A percentile compares a stretch with the other conserved stretches of the same genome.
Conservation (phyloP, 2,888 invertebrate species). For the Drosophila trichaetosa region DNA sequence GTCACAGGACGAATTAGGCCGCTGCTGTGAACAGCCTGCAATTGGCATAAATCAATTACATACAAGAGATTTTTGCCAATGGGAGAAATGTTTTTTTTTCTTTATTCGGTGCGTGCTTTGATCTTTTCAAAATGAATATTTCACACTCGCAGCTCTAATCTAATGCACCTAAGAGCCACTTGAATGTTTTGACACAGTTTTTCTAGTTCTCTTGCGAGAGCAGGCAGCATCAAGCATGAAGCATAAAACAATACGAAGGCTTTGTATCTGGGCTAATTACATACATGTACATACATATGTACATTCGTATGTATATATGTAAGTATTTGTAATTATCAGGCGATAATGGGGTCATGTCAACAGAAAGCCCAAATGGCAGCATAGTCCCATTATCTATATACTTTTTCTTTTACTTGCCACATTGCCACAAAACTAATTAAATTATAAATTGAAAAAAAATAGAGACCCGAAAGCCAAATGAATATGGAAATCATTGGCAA, state of each 20-base stretch:
- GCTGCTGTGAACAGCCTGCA: conserved; percentile 80
- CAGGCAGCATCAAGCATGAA: conserved; percentile 19
- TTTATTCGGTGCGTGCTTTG: conserved; percentile 14
- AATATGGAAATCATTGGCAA: conserved; percentile 66
- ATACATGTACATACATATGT: conserved; percentile 17
- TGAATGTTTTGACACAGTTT: conserved; percentile 63
- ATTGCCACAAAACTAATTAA: conserved; percentile 57
- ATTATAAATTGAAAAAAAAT: conserved; percentile 54
- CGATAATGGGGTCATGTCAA: conserved; percentile 77
- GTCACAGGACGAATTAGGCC: conserved; percentile 82
- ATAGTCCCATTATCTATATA: conserved; percentile 56
- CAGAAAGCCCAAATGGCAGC: conserved; percentile 52
- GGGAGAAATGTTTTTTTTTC: neutral
- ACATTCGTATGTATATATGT: conserved; percentile 44
- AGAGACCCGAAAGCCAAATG: conserved; percentile 43
- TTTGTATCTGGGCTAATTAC: conserved; percentile 70
- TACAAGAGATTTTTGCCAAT: neutral
- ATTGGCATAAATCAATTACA: conserved; percentile 7
- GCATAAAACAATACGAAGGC: conserved; percentile 55
- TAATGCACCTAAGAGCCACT: conserved; percentile 54
- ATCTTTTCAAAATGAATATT: conserved; percentile 28
- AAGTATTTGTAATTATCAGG: conserved; percentile 69
- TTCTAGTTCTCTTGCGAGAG: conserved; percentile 27
- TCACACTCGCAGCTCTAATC: conserved; percentile 33
- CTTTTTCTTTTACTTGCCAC: conserved; percentile 42